Evolutionary conservation across 1,140 invertebrate species (phyloP).

Genomic region (Grapholita molesta): DNA sequence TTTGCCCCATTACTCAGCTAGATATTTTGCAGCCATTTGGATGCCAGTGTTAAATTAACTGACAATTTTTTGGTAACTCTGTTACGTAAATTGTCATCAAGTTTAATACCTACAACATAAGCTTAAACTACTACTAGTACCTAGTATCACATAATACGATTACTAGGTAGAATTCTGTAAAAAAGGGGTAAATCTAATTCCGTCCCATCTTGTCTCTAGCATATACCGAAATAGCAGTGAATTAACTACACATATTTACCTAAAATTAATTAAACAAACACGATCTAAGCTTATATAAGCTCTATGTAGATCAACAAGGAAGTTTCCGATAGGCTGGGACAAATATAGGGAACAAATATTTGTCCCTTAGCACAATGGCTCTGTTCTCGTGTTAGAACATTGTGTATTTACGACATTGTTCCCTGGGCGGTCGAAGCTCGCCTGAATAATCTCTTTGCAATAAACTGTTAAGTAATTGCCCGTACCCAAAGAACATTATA

Average conservation of each 20-base stretch:
- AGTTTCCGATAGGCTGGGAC: background rate
- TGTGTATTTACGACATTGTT: background rate
- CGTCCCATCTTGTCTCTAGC: no score
- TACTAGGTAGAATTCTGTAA: no score
- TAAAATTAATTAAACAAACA: background rate
- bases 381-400: background rate
- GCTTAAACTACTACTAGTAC: no score
- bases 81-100: no score
- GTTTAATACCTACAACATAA: no score
- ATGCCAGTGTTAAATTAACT: no score
- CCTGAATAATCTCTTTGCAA: background rate
- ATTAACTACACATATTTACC: background rate
- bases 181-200: no score
- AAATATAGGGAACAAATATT: conserved; percentile 5
- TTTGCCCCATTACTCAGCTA: no score
- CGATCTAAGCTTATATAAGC: background rate
- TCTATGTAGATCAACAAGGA: background rate
- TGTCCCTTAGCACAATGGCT: background rate
- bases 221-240: background rate
- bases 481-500: no score
- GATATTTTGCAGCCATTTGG: no score
- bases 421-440: background rate
- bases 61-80: no score
- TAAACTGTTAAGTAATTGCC: background rate
- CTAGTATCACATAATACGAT: no score